A percentile compares a stretch with the other conserved stretches of the same genome.
Conservation (phyloP, 2,797 vertebrate genomes). For the Acanthopagrus latus region DNA sequence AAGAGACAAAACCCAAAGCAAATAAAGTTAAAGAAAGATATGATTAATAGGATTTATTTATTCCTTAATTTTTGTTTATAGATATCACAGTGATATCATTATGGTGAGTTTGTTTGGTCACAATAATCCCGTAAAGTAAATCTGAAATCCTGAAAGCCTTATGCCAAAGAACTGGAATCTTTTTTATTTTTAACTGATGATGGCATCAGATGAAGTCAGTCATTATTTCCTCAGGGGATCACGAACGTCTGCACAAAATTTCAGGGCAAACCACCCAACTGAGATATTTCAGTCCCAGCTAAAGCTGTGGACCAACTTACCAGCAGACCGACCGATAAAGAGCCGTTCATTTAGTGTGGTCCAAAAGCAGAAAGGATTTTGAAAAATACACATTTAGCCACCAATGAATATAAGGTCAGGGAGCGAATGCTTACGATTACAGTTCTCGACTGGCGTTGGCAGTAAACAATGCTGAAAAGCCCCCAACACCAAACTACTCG, state of each 20-base stretch:
- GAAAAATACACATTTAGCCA: constrained; percentile 7
- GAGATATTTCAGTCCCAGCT: background rate
- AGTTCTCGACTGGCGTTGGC: background rate
- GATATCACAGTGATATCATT: too few species aligned
- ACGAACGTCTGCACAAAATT: background rate
- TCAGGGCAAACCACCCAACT: background rate
- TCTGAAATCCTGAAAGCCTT: too few species aligned
- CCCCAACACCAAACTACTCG: background rate
- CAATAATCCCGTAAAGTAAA: too few species aligned
- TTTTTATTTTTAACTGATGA: too few species aligned
- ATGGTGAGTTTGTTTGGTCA: too few species aligned
- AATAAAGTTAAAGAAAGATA: too few species aligned
- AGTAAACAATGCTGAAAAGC: background rate
- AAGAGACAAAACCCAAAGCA: too few species aligned
- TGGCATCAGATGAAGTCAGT: background rate
- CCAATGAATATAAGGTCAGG: background rate
- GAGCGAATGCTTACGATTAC: background rate
- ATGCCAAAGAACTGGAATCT: too few species aligned
- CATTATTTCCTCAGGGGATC: background rate
- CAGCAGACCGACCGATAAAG: background rate
- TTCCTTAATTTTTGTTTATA: too few species aligned
- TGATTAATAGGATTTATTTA: too few species aligned
- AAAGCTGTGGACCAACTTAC: background rate
- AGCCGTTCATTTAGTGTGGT: background rate
- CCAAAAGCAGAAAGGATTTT: background rate